phyloP scores from a whole-genome alignment of 2,113 vertebrate species.

The Lucifuga dentata region DNA sequence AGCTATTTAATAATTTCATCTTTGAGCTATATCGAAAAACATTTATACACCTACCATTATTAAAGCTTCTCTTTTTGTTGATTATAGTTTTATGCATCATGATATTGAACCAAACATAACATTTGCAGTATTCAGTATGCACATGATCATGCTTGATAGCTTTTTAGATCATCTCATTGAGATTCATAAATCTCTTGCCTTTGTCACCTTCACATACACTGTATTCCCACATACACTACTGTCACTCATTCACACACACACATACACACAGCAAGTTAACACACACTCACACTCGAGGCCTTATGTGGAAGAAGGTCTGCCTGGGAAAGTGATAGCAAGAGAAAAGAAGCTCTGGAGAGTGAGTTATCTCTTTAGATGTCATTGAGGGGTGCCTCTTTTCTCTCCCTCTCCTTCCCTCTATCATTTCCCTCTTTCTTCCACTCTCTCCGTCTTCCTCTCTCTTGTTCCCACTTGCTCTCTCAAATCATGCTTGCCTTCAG shows the following conservation, averaged over 20 bases:
- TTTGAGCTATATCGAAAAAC: constrained; percentile 15
- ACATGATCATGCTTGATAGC: constrained; percentile 29
- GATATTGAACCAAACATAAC: constrained; percentile 4
- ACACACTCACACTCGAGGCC: constrained; percentile 62
- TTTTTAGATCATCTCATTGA: constrained; percentile 57
- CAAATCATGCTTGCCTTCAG: constrained; percentile 79
- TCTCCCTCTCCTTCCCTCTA: constrained; percentile 70
- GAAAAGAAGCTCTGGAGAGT: constrained; percentile 78
- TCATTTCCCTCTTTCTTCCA: constrained; percentile 67
- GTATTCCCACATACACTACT: constrained; percentile 55
- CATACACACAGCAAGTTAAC: constrained; percentile 26
- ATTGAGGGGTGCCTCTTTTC: constrained; percentile 78
- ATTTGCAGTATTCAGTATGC: constrained; percentile 23
- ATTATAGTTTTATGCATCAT: constrained; percentile 16
- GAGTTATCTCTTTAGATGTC: constrained; percentile 81
- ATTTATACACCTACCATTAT: constrained; percentile 10
- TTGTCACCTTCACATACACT: constrained; percentile 54
- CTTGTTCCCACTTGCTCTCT: constrained; percentile 77
- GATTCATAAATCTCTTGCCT: constrained; percentile 53
- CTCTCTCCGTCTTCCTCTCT: constrained; percentile 63
- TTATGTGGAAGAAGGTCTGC: constrained; percentile 67
- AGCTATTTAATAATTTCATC: constrained; percentile 15
- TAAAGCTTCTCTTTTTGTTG: constrained; percentile 10
- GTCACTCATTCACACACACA: constrained; percentile 52
- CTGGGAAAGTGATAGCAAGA: constrained; percentile 80